Evolutionary conservation across 2,113 vertebrate species (phyloP).

Genomic region (Anguilla japonica): DNA sequence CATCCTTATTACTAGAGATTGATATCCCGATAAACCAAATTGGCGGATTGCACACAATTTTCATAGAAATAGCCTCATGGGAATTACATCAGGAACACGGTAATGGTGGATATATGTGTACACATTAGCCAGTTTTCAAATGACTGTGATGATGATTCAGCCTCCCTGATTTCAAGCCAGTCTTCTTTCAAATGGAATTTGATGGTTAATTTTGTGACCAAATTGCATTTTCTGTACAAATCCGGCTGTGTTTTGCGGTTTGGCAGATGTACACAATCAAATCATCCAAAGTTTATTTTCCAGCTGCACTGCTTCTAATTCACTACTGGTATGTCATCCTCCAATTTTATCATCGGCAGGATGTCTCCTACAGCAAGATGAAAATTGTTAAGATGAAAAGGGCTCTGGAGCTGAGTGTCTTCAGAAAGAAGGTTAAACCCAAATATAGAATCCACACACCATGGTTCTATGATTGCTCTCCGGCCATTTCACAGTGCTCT

Average conservation of each 20-base stretch:
- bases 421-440: constrained; percentile 2
- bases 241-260: background rate
- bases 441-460: constrained; percentile 11
- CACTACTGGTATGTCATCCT: background rate
- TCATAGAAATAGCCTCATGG: background rate
- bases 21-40: background rate
- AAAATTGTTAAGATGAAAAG: constrained; percentile 10
- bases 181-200: constrained; percentile 6
- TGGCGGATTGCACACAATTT: background rate
- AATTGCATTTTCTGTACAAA: background rate
- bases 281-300: background rate
- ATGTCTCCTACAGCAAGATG: background rate
- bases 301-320: background rate
- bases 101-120: background rate
- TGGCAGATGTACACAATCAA: background rate
- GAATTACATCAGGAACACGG: background rate
- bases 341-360: background rate
- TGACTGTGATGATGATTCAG: background rate
- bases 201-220: constrained; percentile 1
- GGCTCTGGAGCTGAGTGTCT: background rate
- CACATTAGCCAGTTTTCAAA: background rate
- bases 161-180: background rate
- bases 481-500: constrained; percentile 2
- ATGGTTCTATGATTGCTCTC: constrained; percentile 17
- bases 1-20: no score